Evolutionary conservation across 2,113 vertebrate species (phyloP).

Genomic region (Pelmatolapia mariae): DNA sequence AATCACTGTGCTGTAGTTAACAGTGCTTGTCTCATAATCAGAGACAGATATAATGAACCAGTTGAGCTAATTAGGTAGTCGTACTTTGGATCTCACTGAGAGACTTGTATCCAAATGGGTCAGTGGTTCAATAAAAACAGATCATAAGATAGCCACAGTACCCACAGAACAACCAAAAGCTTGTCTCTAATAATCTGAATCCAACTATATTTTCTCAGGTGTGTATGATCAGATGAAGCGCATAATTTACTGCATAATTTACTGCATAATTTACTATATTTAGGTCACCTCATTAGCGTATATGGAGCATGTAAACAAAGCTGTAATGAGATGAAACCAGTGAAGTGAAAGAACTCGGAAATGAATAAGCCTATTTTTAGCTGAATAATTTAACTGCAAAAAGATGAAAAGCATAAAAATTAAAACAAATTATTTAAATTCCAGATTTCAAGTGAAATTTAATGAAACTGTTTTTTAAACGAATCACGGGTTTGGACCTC

Average conservation of each 20-base stretch:
- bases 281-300: constrained; percentile 24
- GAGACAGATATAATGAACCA: background rate
- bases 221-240: background rate
- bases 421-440: background rate
- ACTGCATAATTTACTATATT: constrained; percentile 25
- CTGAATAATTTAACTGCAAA: background rate
- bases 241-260: constrained; percentile 11
- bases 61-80: background rate
- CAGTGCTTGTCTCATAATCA: background rate
- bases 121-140: background rate
- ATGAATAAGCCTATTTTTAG: background rate
- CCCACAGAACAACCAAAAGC: background rate
- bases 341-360: background rate
- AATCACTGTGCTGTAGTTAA: background rate
- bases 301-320: constrained; percentile 29
- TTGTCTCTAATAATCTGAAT: background rate
- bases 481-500: background rate
- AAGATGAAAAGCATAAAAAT: background rate
- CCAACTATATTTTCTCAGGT: background rate
- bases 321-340: background rate
- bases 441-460: background rate
- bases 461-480: background rate
- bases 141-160: background rate
- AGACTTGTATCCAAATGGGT: background rate
- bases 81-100: background rate